Evolutionary conservation across 2,888 invertebrate genomes (phyloP), one percentile per base, ranked within the genome.

Genomic region (Erebia ligea): DNA sequence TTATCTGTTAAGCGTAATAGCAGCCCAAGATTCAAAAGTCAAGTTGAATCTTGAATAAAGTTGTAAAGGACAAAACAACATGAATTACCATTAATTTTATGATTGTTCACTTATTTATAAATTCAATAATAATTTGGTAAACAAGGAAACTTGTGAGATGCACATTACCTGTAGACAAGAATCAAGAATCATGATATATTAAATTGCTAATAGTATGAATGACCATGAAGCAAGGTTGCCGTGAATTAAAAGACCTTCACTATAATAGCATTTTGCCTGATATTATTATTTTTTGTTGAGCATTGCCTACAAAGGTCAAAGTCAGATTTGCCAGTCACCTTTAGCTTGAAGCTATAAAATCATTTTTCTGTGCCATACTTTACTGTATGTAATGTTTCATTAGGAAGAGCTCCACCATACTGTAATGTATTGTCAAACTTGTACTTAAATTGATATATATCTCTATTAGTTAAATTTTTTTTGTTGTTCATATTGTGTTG

Each of bases 281-380:
- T 21, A 62, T 62, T 62, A n/a, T 48, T 62, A 45, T 48, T 62
- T 62, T 62, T 62, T 62, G 21, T 15, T 21, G 62, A 45, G 6
- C 13, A 59, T 40, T 15, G 45, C 34, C 17, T 10, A 42, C 17
- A 15, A 61, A 61, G 42, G 61, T 62, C 45, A 21, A 48, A 62
- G 45, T 62, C 15, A 48, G 10, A 19, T 61, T 19, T 58, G 45
- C 45, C 50, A 68, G 21, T 21, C 62, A 62, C 21, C 6, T 45
- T 62, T 42, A 42, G 42, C 59, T 45, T 59, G 17, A 40, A 59
- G 40, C 58, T 34, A 42, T 42, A 59, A 13, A 17, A 42, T 42
- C 3, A 13, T 42, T 21, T 48, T 48, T 15, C 21, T 62, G 21
- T 48, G 48, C 15, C 48, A 62, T 45, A 42, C 40, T n/a, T 15